These are phyloP conservation scores for Cerastis leucographa DNA, from an alignment of 2,888 invertebrate genomes.

Conservation along the genomic window DNA sequence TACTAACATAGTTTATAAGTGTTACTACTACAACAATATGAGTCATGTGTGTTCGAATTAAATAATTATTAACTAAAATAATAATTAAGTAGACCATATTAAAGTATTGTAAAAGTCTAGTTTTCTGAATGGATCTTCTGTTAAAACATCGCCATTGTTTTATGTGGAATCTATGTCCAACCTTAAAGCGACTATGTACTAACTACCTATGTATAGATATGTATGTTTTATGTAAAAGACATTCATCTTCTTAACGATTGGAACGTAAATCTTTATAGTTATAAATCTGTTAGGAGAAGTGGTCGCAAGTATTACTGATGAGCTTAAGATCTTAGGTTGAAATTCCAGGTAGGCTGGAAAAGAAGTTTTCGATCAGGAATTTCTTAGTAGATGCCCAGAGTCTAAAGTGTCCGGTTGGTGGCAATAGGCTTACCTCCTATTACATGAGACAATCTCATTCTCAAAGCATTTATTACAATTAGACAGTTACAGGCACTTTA, in stretches of 20 bases:
- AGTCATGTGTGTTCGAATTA: too few species aligned
- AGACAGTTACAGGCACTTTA: too few species aligned
- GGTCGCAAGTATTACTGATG: not conserved
- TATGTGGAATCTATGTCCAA: not conserved
- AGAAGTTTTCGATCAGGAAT: not conserved
- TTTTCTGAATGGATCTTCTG: not conserved
- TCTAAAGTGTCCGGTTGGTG: not conserved
- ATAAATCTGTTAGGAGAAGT: constrained; percentile 16
- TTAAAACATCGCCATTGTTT: not conserved
- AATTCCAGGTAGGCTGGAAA: not conserved
- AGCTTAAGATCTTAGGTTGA: not conserved
- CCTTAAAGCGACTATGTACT: constrained; percentile 18
- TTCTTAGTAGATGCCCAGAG: not conserved
- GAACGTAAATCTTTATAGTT: constrained; percentile 21
- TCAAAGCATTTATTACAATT: too few species aligned
- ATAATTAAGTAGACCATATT: not conserved
- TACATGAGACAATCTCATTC: not conserved
- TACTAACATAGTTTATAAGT: too few species aligned
- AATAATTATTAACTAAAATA: too few species aligned
- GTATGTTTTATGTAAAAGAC: not conserved
- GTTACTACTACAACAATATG: too few species aligned
- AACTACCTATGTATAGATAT: not conserved
- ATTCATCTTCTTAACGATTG: constrained; percentile 32
- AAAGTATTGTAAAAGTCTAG: not conserved
- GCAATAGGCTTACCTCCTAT: not conserved